Percentiles rank a stretch among this genome's conserved stretches.
Evolutionary conservation across 1,140 invertebrate genomes (phyloP).

Genomic region (Tetranychus urticae): DNA sequence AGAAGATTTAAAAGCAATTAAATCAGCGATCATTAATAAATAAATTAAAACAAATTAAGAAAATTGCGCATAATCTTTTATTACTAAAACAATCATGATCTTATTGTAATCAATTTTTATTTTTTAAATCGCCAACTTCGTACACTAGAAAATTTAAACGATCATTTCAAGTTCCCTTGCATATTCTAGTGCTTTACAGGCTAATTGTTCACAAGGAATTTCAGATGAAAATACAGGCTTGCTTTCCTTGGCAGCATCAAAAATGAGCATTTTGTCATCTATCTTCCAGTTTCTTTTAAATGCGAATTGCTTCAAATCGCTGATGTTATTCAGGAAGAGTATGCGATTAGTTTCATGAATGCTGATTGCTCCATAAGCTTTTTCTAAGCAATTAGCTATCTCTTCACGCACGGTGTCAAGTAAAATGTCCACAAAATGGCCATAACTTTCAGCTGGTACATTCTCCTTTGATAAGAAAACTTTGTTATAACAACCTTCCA

Average conservation of each 20-base stretch:
- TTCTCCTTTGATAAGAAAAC: conserved; percentile 68
- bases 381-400: conserved; percentile 86
- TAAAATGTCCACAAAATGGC: conserved; percentile 89
- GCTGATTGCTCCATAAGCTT: conserved; percentile 75
- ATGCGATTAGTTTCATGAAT: conserved; percentile 64
- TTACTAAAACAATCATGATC: too few species aligned
- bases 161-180: conserved; percentile 97
- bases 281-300: conserved; percentile 17
- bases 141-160: conserved; percentile 35
- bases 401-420: conserved; percentile 85
- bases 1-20: too few species aligned
- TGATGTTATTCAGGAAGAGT: conserved; percentile 47
- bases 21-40: too few species aligned
- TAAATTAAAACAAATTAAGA: too few species aligned
- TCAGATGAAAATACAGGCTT: conserved; percentile 31
- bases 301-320: conserved; percentile 38
- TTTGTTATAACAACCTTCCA: conserved; percentile 99
- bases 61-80: too few species aligned
- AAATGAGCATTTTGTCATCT: not conserved
- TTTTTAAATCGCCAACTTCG: too few species aligned
- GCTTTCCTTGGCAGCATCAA: not conserved
- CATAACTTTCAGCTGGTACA: conserved; percentile 86
- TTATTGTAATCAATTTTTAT: too few species aligned
- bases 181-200: conserved; percentile 82
- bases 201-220: conserved; percentile 64